A percentile compares a stretch with the other conserved stretches of the same genome.
These are phyloP conservation scores for Hirudo medicinalis DNA, from an alignment of 1,140 invertebrate genomes.

Conservation along the genomic window DNA sequence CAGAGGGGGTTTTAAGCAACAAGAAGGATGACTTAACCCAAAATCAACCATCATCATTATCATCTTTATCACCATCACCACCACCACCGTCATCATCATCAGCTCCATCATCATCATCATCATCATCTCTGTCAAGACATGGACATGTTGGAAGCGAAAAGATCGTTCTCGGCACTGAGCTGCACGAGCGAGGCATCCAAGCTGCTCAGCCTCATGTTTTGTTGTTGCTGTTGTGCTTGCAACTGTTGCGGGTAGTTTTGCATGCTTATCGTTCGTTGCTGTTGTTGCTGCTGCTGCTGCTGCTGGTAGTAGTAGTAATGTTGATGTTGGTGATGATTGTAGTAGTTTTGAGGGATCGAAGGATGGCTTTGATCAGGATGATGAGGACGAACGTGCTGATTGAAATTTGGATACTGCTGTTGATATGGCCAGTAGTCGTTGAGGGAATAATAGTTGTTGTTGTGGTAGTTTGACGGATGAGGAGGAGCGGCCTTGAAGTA, in stretches of 20 bases:
- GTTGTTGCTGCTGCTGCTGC: slow-evolving; percentile 2
- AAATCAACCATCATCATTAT: background rate
- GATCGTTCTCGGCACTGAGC: background rate
- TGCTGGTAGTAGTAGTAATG: background rate
- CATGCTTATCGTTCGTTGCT: background rate
- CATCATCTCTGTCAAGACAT: background rate
- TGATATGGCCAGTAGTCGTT: too few relatives aligned
- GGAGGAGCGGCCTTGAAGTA: too few relatives aligned
- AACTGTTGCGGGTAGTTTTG: background rate
- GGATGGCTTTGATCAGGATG: too few relatives aligned
- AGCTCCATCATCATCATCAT: background rate
- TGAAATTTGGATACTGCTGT: too few relatives aligned
- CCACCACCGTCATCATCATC: slow-evolving; percentile 1
- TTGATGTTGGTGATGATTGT: too few relatives aligned
- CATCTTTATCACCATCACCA: background rate
- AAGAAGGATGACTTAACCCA: background rate
- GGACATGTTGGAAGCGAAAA: background rate
- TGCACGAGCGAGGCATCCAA: background rate
- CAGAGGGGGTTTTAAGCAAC: too few relatives aligned
- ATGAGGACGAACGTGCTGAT: too few relatives aligned
- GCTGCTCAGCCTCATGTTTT: background rate
- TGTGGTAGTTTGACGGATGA: too few relatives aligned
- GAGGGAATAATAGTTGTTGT: too few relatives aligned
- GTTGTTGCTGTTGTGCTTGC: background rate
- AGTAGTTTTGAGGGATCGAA: too few relatives aligned